phyloP scores from a whole-genome alignment of 2,113 vertebrate species.

The Ochotona curzoniae region DNA sequence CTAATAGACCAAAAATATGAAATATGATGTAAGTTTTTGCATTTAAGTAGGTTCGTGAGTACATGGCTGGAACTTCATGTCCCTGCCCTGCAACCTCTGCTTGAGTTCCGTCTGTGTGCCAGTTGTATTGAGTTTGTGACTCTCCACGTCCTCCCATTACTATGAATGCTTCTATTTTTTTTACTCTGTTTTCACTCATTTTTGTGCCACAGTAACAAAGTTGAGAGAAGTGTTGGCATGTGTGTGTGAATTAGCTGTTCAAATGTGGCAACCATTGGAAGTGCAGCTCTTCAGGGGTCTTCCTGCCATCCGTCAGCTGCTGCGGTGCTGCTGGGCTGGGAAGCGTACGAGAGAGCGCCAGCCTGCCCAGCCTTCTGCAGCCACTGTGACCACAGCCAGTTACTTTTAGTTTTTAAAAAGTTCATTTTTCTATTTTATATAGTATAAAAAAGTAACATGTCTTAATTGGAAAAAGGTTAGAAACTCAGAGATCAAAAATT shows the following conservation, averaged over 20 bases:
- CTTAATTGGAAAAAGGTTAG: slow-evolving; percentile 40
- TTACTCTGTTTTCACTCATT: neutral
- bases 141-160: neutral
- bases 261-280: neutral
- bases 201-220: slow-evolving; percentile 2
- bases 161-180: neutral
- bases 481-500: slow-evolving; percentile 34
- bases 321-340: too few species aligned
- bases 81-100: neutral
- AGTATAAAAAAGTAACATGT: neutral
- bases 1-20: slow-evolving; percentile 11
- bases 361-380: neutral
- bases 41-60: neutral
- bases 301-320: neutral
- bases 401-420: slow-evolving; percentile 23
- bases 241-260: neutral
- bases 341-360: too few species aligned
- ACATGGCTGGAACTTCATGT: neutral
- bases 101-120: slow-evolving; percentile 1
- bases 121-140: slow-evolving; percentile 3
- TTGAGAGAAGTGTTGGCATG: neutral
- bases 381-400: neutral
- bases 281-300: slow-evolving; percentile 24
- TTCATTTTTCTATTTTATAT: neutral
- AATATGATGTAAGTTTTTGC: slow-evolving; percentile 1